phyloP scores from a whole-genome alignment of 1,140 invertebrate species.

The Campoletis sonorensis region DNA sequence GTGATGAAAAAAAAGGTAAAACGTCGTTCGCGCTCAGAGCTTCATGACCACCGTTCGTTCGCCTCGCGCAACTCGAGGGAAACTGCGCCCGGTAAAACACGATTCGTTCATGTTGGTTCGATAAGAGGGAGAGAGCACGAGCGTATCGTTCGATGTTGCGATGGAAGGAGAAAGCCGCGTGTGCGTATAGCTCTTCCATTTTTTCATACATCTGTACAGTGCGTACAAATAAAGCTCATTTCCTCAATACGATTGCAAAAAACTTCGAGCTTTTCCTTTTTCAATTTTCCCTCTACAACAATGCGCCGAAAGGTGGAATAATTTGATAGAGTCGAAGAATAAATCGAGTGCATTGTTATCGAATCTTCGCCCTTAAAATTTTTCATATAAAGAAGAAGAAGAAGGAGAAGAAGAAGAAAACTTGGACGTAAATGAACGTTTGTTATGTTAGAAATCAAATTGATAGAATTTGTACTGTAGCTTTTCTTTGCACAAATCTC shows the following conservation, averaged over 20 bases:
- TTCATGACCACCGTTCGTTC: conserved; percentile 31
- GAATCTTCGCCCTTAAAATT: too few relatives aligned
- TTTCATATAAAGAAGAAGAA: too few relatives aligned
- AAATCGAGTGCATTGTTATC: too few relatives aligned
- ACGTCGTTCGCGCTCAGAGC: conserved; percentile 24
- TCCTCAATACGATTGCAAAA: neutral
- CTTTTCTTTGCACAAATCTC: too few relatives aligned
- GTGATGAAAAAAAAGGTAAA: neutral
- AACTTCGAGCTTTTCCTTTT: neutral
- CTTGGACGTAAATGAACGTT: too few relatives aligned
- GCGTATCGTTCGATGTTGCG: conserved; percentile 26
- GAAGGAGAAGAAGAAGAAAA: too few relatives aligned
- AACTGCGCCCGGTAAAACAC: conserved; percentile 25
- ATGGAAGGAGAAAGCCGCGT: conserved; percentile 38
- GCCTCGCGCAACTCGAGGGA: conserved; percentile 40
- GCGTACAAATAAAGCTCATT: neutral
- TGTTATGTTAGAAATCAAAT: too few relatives aligned
- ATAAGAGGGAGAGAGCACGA: conserved; percentile 38
- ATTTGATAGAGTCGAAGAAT: too few relatives aligned
- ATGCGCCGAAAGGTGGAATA: too few relatives aligned
- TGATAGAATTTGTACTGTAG: too few relatives aligned
- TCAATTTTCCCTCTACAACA: neutral
- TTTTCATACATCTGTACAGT: neutral
- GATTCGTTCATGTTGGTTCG: conserved; percentile 19
- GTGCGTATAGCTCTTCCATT: neutral